phyloP scores from a whole-genome alignment of 2,797 vertebrate genomes.

The Leptoclinus maculatus region DNA sequence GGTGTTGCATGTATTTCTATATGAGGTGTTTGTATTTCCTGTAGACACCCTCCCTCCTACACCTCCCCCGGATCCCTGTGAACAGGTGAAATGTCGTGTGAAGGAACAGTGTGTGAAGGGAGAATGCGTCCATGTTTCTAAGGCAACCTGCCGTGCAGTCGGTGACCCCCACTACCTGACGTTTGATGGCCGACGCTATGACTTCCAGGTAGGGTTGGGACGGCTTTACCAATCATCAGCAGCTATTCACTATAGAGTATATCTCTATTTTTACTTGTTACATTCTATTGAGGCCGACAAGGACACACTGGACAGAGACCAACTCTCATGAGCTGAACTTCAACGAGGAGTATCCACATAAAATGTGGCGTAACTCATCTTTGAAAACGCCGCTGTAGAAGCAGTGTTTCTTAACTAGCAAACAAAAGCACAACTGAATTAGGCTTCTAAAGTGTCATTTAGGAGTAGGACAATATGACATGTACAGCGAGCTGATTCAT shows the following conservation, averaged over 20 bases:
- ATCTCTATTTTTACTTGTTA: background rate
- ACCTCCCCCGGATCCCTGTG: conserved; percentile 35
- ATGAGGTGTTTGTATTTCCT: conserved; percentile 7
- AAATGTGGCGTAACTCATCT: background rate
- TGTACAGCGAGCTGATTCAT: background rate
- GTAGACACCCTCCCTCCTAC: background rate
- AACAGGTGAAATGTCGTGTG: conserved; percentile 13
- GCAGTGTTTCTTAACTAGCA: background rate
- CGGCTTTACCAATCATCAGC: background rate
- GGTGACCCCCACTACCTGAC: conserved; percentile 52
- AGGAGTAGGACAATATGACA: background rate
- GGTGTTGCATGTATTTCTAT: background rate
- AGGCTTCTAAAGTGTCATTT: background rate
- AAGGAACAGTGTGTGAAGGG: conserved; percentile 38
- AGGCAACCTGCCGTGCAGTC: conserved; percentile 20
- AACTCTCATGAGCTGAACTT: background rate
- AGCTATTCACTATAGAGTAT: background rate
- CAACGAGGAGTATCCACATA: background rate
- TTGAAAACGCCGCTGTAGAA: background rate
- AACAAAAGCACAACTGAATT: background rate
- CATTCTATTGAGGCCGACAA: background rate
- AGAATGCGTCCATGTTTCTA: conserved; percentile 30
- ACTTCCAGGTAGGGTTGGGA: conserved; percentile 44
- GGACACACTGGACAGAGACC: background rate
- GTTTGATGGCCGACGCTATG: conserved; percentile 37